Percentiles rank a stretch among this genome's conserved stretches.
Evolutionary conservation across 2,113 vertebrate species (phyloP).

Genomic region (Chamaetylas fuelleborni): DNA sequence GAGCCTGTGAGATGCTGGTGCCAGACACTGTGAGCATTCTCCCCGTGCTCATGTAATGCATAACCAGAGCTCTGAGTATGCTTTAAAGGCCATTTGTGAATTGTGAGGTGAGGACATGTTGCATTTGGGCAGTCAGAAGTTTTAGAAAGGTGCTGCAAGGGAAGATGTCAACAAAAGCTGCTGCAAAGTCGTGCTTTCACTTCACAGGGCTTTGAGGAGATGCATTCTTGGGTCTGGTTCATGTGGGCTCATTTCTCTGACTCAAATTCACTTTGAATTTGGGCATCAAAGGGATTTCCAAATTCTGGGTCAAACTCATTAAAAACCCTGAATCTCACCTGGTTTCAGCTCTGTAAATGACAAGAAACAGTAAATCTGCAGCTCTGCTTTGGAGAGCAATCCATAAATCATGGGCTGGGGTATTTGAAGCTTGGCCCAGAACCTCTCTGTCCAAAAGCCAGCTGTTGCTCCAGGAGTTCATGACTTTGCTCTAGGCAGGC

Average conservation of each 20-base stretch:
- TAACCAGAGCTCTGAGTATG: neutral
- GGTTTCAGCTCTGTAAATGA: neutral
- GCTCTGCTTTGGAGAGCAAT: neutral
- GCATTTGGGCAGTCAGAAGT: neutral
- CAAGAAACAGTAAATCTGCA: neutral
- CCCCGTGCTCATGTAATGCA: neutral
- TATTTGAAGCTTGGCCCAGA: conserved; percentile 33
- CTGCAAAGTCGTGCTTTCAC: conserved; percentile 2
- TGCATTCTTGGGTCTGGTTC: conserved; percentile 28
- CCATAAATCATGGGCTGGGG: neutral
- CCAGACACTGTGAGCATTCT: neutral
- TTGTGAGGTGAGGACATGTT: neutral
- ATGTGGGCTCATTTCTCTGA: neutral
- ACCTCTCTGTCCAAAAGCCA: neutral
- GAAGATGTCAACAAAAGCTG: neutral
- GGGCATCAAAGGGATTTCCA: conserved; percentile 35
- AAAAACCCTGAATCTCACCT: neutral
- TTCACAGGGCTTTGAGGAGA: neutral
- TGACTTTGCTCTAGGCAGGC: neutral
- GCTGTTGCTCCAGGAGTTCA: neutral
- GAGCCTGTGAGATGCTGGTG: neutral
- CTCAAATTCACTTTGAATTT: conserved; percentile 15
- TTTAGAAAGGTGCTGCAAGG: neutral
- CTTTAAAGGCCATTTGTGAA: neutral
- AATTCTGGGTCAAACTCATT: conserved; percentile 22